Base-by-base conservation (phyloP, 2,888 invertebrate species). In the Campoplex capitator region DNA sequence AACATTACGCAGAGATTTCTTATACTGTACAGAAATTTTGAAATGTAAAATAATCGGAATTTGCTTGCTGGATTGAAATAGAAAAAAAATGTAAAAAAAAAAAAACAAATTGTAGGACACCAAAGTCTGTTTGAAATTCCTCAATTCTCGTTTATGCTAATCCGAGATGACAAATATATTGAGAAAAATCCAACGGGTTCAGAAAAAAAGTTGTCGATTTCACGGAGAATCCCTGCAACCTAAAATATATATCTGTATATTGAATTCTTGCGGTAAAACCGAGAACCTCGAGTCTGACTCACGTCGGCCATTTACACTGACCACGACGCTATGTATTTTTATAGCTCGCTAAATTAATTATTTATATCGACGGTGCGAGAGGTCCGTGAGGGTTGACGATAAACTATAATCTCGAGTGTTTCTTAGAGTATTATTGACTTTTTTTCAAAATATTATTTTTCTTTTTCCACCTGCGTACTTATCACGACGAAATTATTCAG, bases 321-420 rank as follows among this genome's bases (percentile, higher is more conserved):
- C 62, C 32, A 28, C 74, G 67, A 71, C 18, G 18, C n/a, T 16
- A 45, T 42, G 11, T 32, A 51, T 48, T 65, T n/a, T 38, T 45
- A 73, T 28, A 71, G 56, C 71, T 67, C 48, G 67, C 51, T 65
- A 86, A 86, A 88, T 86, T 78, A 78, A 88, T 81, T 86, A 48
- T 38, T 78, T 35, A 78, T 82, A 82, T 48, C 62, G 74, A 54
- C 67, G 54, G 6, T 42, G 38, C 32, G 54, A 32, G 42, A 86
- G 77, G 80, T 54, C 38, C 18, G 78, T 70, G 81, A 77, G 80
- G 71, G 75, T 16, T 70, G 23, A 18, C 56, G 77, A 79, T 86
- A 68, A 80, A 67, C 70, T 85, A 77, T 54, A 74, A 58, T 73
- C 56, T 80, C 51, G 45, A 70, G 42, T 32, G 18, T 73, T 86